Evolutionary conservation across 2,113 vertebrate species (phyloP), one percentile per base, ranked within the genome.

Genomic region (Misgurnus anguillicaudatus): DNA sequence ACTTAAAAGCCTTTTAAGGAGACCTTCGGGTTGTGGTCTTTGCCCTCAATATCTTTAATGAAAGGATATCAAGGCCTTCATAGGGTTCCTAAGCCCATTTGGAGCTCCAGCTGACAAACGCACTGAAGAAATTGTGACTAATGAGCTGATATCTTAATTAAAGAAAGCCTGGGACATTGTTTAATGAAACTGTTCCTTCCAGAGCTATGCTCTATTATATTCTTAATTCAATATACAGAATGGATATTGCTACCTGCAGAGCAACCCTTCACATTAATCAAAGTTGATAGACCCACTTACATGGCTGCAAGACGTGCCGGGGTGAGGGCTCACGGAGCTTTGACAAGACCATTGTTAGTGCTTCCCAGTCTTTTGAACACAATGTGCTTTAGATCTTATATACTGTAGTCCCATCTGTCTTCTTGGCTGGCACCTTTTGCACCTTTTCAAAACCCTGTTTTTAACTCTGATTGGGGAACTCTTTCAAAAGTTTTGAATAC

Each of bases 91-190:
- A 57, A 62, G 71, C 61, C 72, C 81, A 58, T 80, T 74, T 62
- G 63, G 48, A 76, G 19, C 66, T 67, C 42, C 42, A 17, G 48
- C 38, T 79, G 80, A 77, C 70, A 62, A 77, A 77, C 51, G 63
- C 57, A 42, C 68, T 55, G 19, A 38, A 11, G 65, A 55, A 82
- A 80, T 74, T 45, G 72, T 84, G 84, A 87, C 79, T 85, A 87
- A 84, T 83, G 84, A 86, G 82, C 62, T 75, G 79, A 81, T 86
- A 69, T 83, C 78, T 85, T 80, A 86, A 81, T 82, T 85, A 79
- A 82, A 77, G 58, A 68, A 81, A 81, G 77, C 76, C 68, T 58
- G 77, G 75, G 80, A 67, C 78, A 60, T 85, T 82, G 80, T 83
- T 82, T 85, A 84, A 84, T 83, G 75, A 78, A 65, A 83, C 61